Evolutionary conservation across 2,888 invertebrate species (phyloP).

Genomic region (Nemurella pictetii): DNA sequence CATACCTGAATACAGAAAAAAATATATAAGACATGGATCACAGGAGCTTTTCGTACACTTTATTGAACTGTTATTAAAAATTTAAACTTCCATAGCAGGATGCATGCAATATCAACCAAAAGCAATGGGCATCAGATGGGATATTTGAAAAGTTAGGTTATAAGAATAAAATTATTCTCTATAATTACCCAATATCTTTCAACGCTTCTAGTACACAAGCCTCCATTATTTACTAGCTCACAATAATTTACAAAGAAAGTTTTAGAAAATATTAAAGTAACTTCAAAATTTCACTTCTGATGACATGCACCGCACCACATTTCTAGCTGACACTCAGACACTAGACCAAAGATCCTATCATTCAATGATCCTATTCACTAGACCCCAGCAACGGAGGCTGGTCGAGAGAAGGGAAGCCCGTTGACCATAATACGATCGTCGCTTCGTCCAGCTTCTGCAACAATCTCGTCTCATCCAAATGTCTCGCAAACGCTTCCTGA

Average conservation of each 20-base stretch:
- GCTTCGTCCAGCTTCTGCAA: slow-evolving; percentile 73
- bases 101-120: too few species aligned
- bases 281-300: background rate
- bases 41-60: background rate
- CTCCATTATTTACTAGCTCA: slow-evolving; percentile 61
- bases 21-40: background rate
- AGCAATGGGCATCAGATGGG: too few species aligned
- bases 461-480: too few species aligned
- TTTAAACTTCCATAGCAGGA: too few species aligned
- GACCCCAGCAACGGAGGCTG: too few species aligned
- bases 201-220: slow-evolving; percentile 64
- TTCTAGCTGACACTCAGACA: too few species aligned
- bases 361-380: too few species aligned
- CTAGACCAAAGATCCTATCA: too few species aligned
- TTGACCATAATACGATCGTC: slow-evolving; percentile 71
- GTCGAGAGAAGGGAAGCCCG: too few species aligned
- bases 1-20: slow-evolving; percentile 62
- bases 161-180: background rate
- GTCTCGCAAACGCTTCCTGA: too few species aligned
- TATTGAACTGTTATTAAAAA: background rate
- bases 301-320: too few species aligned
- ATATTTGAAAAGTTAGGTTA: slow-evolving; percentile 2
- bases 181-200: slow-evolving; percentile 63
- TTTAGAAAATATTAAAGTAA: background rate
- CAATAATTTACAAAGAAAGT: background rate